Conservation (phyloP, 1,140 invertebrate genomes). For the Drosophila busckii region DNA sequence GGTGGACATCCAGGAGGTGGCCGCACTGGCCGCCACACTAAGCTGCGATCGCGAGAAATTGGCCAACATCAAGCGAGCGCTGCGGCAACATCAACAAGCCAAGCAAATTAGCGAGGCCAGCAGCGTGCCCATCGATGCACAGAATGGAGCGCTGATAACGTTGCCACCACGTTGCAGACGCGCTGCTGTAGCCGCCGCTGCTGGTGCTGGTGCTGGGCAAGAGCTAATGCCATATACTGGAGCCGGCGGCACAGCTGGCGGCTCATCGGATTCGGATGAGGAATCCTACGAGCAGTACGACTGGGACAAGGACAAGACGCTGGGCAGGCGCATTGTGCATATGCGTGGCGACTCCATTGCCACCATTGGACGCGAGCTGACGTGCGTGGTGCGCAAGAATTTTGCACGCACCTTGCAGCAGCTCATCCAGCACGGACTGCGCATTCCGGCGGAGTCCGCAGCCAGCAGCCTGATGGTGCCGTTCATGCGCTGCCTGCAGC, state of each 20-base stretch:
- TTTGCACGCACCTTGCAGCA: slow-evolving; percentile 92
- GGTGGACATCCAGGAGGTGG: slow-evolving; percentile 81
- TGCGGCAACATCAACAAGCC: slow-evolving; percentile 49
- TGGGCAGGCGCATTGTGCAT: slow-evolving; percentile 49
- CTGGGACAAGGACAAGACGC: slow-evolving; percentile 54
- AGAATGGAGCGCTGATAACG: slow-evolving; percentile 80
- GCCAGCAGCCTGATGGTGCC: slow-evolving; percentile 84
- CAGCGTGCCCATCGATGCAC: slow-evolving; percentile 36
- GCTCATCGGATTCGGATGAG: slow-evolving; percentile 73
- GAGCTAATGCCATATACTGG: slow-evolving; percentile 56
- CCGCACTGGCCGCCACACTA: slow-evolving; percentile 63
- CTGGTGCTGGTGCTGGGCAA: slow-evolving; percentile 30
- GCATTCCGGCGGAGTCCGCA: slow-evolving; percentile 81
- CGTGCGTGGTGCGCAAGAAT: slow-evolving; percentile 93
- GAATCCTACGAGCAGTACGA: slow-evolving; percentile 74
- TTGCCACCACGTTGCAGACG: slow-evolving; percentile 66
- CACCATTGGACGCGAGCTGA: slow-evolving; percentile 83
- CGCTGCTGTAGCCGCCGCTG: slow-evolving; percentile 28
- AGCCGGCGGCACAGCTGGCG: slow-evolving; percentile 12
- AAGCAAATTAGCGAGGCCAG: slow-evolving; percentile 27
- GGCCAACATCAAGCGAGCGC: slow-evolving; percentile 60
- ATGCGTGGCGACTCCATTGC: slow-evolving; percentile 80
- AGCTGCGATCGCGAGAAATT: slow-evolving; percentile 74
- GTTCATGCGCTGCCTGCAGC: slow-evolving; percentile 92
- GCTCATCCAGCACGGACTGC: slow-evolving; percentile 95